Conservation (phyloP, 92 coral and sea anemone species). For the Isaurus tuberculatus region DNA sequence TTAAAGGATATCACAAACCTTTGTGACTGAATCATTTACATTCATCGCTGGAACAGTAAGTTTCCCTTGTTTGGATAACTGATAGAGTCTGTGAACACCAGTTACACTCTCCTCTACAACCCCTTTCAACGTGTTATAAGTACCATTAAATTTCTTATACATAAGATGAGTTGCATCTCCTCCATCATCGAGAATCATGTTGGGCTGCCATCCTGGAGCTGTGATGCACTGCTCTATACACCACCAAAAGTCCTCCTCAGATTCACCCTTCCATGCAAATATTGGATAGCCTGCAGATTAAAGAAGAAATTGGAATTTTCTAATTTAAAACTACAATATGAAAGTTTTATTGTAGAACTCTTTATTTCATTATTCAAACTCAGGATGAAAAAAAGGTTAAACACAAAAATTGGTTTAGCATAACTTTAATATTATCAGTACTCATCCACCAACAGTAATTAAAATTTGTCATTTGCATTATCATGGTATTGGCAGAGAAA, state of each 20-base stretch:
- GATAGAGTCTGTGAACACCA: conserved; percentile 99
- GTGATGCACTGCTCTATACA: conserved; percentile 99
- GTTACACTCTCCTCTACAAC: conserved; percentile 99
- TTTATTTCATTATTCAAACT: no score
- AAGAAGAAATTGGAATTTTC: background rate
- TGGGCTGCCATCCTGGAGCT: conserved; percentile 92
- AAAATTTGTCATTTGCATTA: no score
- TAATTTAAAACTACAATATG: background rate
- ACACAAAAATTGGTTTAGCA: no score
- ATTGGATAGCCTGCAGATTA: conserved; percentile 77
- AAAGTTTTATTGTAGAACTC: background rate
- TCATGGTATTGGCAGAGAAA: no score
- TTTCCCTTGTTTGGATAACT: conserved; percentile 96
- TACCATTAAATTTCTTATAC: conserved; percentile 99
- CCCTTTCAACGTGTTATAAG: conserved; percentile 94
- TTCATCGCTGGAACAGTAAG: conserved; percentile 99
- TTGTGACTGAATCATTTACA: conserved; percentile 98
- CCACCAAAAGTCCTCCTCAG: conserved; percentile 99
- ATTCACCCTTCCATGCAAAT: conserved; percentile 99
- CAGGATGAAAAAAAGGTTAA: no score
- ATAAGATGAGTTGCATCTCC: conserved; percentile 98
- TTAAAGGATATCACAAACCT: conserved; percentile 52
- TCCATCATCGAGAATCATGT: conserved; percentile 98
- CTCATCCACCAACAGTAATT: no score
- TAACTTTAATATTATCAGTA: no score